phyloP scores from a whole-genome alignment of 2,113 vertebrate species.

The Stercorarius parasiticus region DNA sequence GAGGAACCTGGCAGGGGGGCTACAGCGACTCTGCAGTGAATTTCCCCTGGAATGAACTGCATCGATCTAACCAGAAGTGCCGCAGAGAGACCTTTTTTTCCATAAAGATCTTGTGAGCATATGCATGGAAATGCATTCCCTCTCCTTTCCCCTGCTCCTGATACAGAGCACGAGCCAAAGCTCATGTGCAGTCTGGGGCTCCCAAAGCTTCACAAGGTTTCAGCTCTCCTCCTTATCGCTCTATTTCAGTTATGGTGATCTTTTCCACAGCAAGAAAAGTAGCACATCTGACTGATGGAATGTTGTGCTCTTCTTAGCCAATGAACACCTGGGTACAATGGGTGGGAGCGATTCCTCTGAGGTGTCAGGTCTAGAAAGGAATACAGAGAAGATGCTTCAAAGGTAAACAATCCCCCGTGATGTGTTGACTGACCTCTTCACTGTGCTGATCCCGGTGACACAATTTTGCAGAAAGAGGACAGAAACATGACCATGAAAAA shows the following conservation, averaged over 20 bases:
- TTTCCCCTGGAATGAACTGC: not conserved
- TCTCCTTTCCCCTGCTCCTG: not conserved
- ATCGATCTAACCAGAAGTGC: not conserved
- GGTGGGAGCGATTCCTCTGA: not conserved
- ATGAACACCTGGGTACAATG: not conserved
- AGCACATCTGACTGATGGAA: not conserved
- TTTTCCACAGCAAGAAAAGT: not conserved
- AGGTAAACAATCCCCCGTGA: not conserved
- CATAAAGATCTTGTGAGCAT: not conserved
- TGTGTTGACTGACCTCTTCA: not conserved
- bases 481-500: not conserved
- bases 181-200: not conserved
- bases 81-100: not conserved
- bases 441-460: not conserved
- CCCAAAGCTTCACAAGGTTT: not conserved
- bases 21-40: not conserved
- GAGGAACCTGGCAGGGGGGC: not conserved
- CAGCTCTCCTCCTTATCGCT: not conserved
- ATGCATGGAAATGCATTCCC: not conserved
- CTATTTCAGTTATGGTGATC: not conserved
- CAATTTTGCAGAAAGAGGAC: not conserved
- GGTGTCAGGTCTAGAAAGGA: not conserved
- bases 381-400: not conserved
- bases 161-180: not conserved
- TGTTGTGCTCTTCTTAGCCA: not conserved